Evolutionary conservation across 2,113 vertebrate genomes (phyloP).

Genomic region (Centrocercus urophasianus): DNA sequence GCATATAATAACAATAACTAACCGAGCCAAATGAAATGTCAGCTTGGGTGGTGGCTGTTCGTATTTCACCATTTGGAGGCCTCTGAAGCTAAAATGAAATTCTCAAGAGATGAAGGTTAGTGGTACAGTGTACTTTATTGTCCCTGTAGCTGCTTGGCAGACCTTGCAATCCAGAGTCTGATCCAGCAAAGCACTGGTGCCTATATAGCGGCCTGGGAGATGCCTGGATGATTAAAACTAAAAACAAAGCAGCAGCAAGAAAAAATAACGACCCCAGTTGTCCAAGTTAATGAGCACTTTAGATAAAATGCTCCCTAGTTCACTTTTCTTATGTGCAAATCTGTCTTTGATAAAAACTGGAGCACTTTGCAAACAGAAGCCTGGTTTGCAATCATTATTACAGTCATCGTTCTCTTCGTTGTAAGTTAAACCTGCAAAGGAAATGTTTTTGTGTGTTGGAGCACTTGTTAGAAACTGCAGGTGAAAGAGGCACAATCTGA

Average conservation of each 20-base stretch:
- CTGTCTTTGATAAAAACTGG: not conserved
- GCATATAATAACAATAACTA: not conserved
- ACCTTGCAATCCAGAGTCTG: not conserved
- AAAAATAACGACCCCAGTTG: not conserved
- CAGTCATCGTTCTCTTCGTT: fast-evolving
- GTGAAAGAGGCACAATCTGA: not conserved
- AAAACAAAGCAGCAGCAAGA: not conserved
- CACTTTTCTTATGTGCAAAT: not conserved
- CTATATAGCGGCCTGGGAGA: not conserved
- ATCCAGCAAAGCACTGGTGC: not conserved
- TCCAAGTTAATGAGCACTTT: constrained; percentile 1
- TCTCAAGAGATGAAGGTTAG: not conserved
- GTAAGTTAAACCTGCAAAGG: not conserved
- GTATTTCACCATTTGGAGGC: not conserved
- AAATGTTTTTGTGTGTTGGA: not conserved
- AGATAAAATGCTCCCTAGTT: not conserved
- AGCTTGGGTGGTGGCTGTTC: not conserved
- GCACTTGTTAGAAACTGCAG: not conserved
- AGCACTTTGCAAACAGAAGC: not conserved
- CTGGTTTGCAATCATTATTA: not conserved
- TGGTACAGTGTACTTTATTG: not conserved
- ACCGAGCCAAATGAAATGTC: not conserved
- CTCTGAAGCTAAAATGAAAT: not conserved
- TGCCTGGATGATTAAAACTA: constrained; percentile 25
- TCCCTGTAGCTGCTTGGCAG: constrained; percentile 8